Conservation (phyloP, 2,888 invertebrate species). For the Pristionchus mayeri region DNA sequence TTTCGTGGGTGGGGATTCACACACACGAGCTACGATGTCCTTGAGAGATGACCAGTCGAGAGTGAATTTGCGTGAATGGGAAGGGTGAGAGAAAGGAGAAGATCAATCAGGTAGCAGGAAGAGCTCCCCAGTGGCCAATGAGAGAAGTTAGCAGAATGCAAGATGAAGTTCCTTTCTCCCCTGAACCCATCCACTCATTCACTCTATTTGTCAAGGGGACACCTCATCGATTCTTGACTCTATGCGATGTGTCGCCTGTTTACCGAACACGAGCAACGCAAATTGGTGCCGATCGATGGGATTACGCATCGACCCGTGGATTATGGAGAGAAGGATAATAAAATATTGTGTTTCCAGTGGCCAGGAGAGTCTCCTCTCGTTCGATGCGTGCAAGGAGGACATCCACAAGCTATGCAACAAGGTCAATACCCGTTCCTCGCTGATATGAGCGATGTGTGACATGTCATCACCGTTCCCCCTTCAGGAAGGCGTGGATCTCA, state of each 20-base stretch:
- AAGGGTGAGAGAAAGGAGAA: not conserved
- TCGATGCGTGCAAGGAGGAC: conserved; percentile 69
- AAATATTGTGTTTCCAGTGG: not conserved
- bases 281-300: conserved; percentile 24
- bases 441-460: too few species aligned
- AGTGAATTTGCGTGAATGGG: conserved; percentile 32
- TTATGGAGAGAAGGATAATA: not conserved
- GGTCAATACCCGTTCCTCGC: conserved; percentile 48
- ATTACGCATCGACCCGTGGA: not conserved
- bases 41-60: conserved; percentile 45
- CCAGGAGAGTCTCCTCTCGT: conserved; percentile 54
- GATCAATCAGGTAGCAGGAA: not conserved
- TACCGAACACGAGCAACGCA: conserved; percentile 34
- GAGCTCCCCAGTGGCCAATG: too few species aligned
- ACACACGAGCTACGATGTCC: conserved; percentile 13
- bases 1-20: not conserved
- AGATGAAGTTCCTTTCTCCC: not conserved
- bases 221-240: conserved; percentile 8
- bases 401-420: conserved; percentile 70
- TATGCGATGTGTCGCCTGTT: not conserved
- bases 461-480: too few species aligned
- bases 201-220: conserved; percentile 37
- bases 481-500: conserved; percentile 62
- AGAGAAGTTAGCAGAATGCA: not conserved
- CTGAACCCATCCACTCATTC: not conserved